A percentile compares a stretch with the other conserved stretches of the same genome.
phyloP scores from a whole-genome alignment of 2,888 invertebrate species.

The Oeneis ivallda region DNA sequence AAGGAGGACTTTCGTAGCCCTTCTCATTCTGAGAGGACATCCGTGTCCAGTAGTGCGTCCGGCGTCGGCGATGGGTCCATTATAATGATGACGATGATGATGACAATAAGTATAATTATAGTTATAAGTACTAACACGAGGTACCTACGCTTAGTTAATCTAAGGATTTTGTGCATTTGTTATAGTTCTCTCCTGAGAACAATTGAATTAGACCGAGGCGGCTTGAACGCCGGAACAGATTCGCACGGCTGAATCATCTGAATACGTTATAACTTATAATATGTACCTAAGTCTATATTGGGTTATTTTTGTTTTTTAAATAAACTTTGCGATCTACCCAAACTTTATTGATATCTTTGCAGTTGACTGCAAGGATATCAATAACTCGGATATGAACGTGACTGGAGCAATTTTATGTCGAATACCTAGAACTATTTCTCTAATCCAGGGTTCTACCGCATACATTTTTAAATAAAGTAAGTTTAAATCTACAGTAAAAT shows the following conservation, averaged over 20 bases:
- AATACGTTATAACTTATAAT: no score
- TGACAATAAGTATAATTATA: no score
- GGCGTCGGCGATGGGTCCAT: no score
- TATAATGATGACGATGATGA: no score
- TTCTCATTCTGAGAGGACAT: no score
- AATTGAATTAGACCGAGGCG: background rate
- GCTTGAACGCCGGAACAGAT: background rate
- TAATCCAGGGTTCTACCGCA: background rate
- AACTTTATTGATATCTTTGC: background rate
- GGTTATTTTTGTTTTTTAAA: background rate
- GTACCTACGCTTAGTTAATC: background rate
- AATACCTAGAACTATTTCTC: background rate
- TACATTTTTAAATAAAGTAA: background rate
- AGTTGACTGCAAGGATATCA: no score
- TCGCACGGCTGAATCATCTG: background rate
- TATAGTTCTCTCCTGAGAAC: background rate
- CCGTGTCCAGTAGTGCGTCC: no score
- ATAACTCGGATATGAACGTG: no score
- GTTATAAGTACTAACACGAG: no score
- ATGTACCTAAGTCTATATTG: no score
- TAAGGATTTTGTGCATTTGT: background rate
- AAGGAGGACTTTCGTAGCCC: no score
- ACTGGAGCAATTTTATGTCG: background rate
- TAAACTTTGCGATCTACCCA: background rate
- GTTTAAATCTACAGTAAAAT: background rate